These are phyloP conservation scores for Hypsopygia costalis DNA, from an alignment of 2,888 invertebrate species.

Conservation along the genomic window DNA sequence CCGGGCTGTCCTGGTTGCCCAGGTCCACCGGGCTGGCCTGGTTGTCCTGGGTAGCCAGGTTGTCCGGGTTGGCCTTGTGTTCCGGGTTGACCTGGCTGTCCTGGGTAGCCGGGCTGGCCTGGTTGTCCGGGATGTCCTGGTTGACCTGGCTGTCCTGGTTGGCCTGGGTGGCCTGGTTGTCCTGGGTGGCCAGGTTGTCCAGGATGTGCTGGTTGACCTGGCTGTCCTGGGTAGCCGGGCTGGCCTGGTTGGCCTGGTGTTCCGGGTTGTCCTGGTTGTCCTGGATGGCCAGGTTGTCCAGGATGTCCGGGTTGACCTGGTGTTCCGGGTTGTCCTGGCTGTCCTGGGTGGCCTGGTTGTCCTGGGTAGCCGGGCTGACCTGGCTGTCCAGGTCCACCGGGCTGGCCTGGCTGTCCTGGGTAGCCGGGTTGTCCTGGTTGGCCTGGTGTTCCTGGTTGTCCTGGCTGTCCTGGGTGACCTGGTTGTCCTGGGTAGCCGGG, in stretches of 20 bases:
- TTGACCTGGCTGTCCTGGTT: conserved; percentile 19
- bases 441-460: conserved; percentile 20
- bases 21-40: conserved; percentile 20
- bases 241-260: conserved; percentile 15
- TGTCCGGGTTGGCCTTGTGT: conserved; percentile 32
- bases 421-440: conserved; percentile 19
- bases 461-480: conserved; percentile 33
- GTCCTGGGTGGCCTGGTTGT: conserved; percentile 17
- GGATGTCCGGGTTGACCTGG: conserved; percentile 23
- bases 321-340: conserved; percentile 27
- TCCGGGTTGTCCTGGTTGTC: conserved; percentile 16
- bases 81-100: conserved; percentile 49
- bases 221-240: conserved; percentile 26
- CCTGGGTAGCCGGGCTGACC: conserved; percentile 25
- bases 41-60: conserved; percentile 21
- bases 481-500: conserved; percentile 37
- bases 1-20: conserved; percentile 28
- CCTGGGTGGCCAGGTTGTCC: conserved; percentile 44
- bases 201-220: conserved; percentile 17
- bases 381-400: conserved; percentile 31
- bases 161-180: conserved; percentile 60
- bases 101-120: conserved; percentile 56
- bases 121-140: conserved; percentile 21
- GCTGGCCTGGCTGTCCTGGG: conserved; percentile 36
- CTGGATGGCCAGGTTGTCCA: conserved; percentile 52